Percentiles rank a stretch among this genome's conserved stretches.
Conservation (phyloP, 1,140 invertebrate genomes). For the Megalopta genalis region DNA sequence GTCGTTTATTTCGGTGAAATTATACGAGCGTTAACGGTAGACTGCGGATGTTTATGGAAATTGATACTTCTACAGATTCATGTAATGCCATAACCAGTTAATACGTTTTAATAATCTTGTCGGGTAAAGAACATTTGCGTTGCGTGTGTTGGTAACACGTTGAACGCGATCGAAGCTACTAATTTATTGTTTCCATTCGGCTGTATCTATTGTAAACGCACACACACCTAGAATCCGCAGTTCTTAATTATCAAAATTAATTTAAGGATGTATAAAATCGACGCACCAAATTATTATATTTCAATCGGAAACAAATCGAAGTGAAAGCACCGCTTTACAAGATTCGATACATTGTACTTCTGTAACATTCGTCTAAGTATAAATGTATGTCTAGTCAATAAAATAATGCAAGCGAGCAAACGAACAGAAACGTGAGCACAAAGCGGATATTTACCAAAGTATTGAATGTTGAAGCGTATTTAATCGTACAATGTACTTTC, state of each 20-base stretch:
- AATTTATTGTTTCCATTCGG: neutral
- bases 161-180: neutral
- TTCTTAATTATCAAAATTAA: neutral
- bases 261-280: neutral
- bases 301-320: no score
- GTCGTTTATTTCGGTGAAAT: neutral
- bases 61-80: neutral
- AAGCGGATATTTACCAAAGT: conserved; percentile 34
- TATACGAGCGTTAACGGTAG: neutral
- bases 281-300: neutral
- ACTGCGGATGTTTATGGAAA: neutral
- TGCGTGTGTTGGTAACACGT: no score
- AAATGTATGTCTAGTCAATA: conserved; percentile 38
- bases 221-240: neutral
- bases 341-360: conserved; percentile 1
- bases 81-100: no score
- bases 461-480: conserved; percentile 28
- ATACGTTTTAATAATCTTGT: neutral
- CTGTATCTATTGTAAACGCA: neutral
- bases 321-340: neutral
- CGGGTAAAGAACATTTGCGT: neutral
- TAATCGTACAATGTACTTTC: conserved; percentile 30
- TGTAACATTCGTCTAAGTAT: conserved; percentile 21
- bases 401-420: conserved; percentile 30
- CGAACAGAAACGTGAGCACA: neutral